Conservation (phyloP, 2,888 invertebrate genomes). For the Hetaerina titia region DNA sequence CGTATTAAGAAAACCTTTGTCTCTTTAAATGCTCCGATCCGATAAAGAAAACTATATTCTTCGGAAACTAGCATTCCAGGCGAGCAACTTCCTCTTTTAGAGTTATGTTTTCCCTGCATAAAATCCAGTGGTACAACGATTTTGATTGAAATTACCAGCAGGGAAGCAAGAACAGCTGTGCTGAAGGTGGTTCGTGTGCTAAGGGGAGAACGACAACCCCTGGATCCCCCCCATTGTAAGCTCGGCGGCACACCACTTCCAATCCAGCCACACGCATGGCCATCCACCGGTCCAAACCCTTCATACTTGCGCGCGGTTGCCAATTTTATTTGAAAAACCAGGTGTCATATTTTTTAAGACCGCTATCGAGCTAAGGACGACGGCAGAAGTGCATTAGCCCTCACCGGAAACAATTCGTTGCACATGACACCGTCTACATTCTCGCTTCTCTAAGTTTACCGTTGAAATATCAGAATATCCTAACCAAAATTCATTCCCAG, state of each 20-base stretch:
- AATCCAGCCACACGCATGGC: constrained; percentile 1
- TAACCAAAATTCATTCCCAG: too few species aligned
- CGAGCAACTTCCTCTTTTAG: too few species aligned
- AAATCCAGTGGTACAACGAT: not conserved
- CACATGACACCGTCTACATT: not conserved
- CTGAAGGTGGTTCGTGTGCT: constrained; percentile 2
- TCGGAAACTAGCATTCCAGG: not conserved
- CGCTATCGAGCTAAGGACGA: not conserved
- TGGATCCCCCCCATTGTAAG: constrained; percentile 38
- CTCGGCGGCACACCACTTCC: constrained; percentile 25
- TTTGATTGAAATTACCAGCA: not conserved
- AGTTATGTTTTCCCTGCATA: not conserved
- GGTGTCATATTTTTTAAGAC: constrained; percentile 61
- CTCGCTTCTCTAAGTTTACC: not conserved
- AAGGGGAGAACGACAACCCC: not conserved
- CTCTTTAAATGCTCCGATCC: not conserved
- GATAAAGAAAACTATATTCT: not conserved
- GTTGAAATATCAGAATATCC: too few species aligned
- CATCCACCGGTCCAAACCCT: constrained; percentile 52
- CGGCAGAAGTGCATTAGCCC: not conserved
- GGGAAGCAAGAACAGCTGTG: constrained; percentile 51
- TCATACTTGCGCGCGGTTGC: constrained; percentile 53
- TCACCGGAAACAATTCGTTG: not conserved
- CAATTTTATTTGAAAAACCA: constrained; percentile 48
- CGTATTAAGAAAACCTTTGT: not conserved